phyloP scores from a whole-genome alignment of 2,888 invertebrate genomes.

The Beris morrisii region DNA sequence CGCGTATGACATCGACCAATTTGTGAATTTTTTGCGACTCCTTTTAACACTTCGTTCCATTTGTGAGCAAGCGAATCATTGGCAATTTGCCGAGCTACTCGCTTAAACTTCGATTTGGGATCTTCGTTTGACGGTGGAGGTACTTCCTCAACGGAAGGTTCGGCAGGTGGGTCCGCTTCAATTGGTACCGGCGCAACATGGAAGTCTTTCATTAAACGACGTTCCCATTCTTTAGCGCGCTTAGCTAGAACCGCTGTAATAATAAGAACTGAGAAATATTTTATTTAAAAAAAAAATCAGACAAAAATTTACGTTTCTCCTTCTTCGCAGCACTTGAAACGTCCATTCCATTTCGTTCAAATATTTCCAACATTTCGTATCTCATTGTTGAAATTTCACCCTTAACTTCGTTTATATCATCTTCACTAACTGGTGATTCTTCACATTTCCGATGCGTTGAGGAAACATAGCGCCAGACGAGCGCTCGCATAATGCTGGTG shows the following conservation, averaged over 20 bases:
- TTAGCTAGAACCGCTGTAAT: conserved; percentile 70
- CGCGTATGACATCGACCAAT: conserved; percentile 76
- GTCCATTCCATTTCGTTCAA: conserved; percentile 86
- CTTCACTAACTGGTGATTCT: conserved; percentile 86
- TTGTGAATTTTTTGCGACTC: conserved; percentile 67
- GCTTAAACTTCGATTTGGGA: conserved; percentile 68
- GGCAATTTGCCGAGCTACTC: conserved; percentile 74
- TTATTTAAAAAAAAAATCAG: background rate
- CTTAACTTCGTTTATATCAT: conserved; percentile 92
- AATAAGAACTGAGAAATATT: background rate
- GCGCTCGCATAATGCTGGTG: conserved; percentile 81
- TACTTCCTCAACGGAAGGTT: conserved; percentile 42
- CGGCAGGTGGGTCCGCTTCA: conserved; percentile 50
- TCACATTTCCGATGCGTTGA: conserved; percentile 82
- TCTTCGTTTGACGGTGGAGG: conserved; percentile 61
- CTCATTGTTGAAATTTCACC: conserved; percentile 90
- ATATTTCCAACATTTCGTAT: conserved; percentile 87
- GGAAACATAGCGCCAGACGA: conserved; percentile 91
- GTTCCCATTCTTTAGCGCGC: conserved; percentile 81
- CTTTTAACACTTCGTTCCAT: conserved; percentile 72
- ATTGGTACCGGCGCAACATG: conserved; percentile 75
- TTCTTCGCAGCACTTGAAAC: conserved; percentile 72
- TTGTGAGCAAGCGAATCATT: conserved; percentile 70
- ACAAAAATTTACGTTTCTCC: conserved; percentile 67
- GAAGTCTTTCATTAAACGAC: conserved; percentile 86